Evolutionary conservation across 2,888 invertebrate genomes (phyloP), one percentile per base, ranked within the genome.

Genomic region (Dendrolimus houi): DNA sequence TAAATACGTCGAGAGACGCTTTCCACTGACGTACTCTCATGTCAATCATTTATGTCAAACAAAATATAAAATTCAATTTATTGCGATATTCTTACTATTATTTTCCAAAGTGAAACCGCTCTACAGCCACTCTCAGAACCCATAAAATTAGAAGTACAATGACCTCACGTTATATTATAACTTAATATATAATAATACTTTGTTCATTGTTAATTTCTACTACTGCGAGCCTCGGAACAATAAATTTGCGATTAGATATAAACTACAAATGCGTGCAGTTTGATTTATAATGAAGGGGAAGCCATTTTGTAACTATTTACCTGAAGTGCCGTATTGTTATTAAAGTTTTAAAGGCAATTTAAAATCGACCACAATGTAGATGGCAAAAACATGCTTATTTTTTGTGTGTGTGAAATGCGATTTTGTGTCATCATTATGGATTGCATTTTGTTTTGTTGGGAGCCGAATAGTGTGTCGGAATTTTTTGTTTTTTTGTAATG

Each of bases 1-100:
- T 90, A 87, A 88, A 87, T 73, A 71, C 77, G 72, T 83, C 82
- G 70, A 62, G 68, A 68, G 69, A 66, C 70, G 71, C 70, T 68
- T 65, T 62, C 69, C 66, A 68, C 67, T 64, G 71, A 66, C 67
- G 54, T 59, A 73, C 75, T 79, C 81, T 78, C 84, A 83, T 83
- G 88, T 91, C 90, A 89, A 90, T 91, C 88, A 88, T 81, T 82
- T 77, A 78, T 70, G 91, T 91, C 90, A 91, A 91, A 91, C 91
- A 90, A 90, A 90, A 78, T 85, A 88, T 90, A 87, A 90, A 90
- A 90, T 83, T 83, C 81, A 86, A 89, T 89, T 88, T 83, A 85
- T 79, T 75, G 69, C 74, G 65, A 73, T 77, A 81, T 80, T 76
- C 69, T 72, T 65, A 69, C 78, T 69, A 82, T 87, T 83, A 85